These are phyloP conservation scores for Barnardius zonarius DNA, from an alignment of 2,113 vertebrate species.

Conservation along the genomic window DNA sequence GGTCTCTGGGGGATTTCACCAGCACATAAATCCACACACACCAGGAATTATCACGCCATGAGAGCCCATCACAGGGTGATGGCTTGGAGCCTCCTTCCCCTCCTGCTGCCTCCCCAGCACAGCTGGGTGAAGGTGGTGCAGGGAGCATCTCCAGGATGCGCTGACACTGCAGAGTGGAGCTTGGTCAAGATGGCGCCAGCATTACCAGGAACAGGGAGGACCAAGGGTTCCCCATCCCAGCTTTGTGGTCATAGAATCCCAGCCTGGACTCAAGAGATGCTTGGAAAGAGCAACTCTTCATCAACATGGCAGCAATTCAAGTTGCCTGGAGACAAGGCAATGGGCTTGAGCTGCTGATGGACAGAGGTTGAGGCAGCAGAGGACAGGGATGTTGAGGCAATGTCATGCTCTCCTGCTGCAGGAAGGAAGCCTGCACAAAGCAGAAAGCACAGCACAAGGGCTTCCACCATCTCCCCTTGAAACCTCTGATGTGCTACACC, in stretches of 20 bases:
- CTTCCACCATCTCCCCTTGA: background rate
- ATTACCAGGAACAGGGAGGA: background rate
- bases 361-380: background rate
- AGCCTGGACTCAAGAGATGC: background rate
- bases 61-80: background rate
- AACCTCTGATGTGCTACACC: background rate
- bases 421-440: background rate
- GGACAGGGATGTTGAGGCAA: background rate
- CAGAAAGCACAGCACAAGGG: background rate
- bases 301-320: background rate
- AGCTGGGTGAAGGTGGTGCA: background rate
- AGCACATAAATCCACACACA: background rate
- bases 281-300: background rate
- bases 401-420: background rate
- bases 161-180: background rate
- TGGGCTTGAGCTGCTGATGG: background rate
- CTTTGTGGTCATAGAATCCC: background rate
- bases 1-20: background rate
- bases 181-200: background rate
- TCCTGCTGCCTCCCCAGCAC: background rate
- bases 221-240: background rate
- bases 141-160: background rate
- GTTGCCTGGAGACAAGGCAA: background rate
- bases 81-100: background rate
- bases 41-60: background rate